phyloP scores from a whole-genome alignment of 1,140 invertebrate genomes.

The Diorhabda sublineata region DNA sequence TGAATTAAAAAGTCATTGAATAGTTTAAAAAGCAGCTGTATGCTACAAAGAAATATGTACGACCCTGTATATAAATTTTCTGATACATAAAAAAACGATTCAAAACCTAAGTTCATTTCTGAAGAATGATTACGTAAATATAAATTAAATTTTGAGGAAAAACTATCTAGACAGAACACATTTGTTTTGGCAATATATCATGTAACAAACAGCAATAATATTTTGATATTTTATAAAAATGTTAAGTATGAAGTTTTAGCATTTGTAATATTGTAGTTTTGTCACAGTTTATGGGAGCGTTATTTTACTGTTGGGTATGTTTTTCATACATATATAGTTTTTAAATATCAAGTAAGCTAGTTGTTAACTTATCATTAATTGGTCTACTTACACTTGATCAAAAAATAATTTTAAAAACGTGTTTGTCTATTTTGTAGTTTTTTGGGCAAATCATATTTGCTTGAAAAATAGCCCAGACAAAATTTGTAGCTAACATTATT shows the following conservation, averaged over 20 bases:
- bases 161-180: not conserved
- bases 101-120: too few species aligned
- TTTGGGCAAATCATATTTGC: too few species aligned
- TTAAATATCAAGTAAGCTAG: constrained; percentile 16
- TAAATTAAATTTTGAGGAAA: not conserved
- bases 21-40: too few species aligned
- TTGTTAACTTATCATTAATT: constrained; percentile 10
- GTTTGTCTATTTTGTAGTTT: too few species aligned
- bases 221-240: constrained; percentile 18
- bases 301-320: constrained; percentile 23
- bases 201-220: constrained; percentile 15
- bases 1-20: too few species aligned
- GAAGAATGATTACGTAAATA: not conserved
- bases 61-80: too few species aligned
- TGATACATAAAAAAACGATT: too few species aligned
- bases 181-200: constrained; percentile 17
- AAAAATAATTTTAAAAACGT: too few species aligned
- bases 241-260: constrained; percentile 14
- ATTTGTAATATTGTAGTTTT: constrained; percentile 21
- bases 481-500: too few species aligned
- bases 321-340: constrained; percentile 20
- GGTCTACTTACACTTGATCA: not conserved
- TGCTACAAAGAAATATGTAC: too few species aligned
- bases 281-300: constrained; percentile 20
- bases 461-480: too few species aligned